A percentile compares a stretch with the other conserved stretches of the same genome.
Evolutionary conservation across 2,113 vertebrate species (phyloP).

Genomic region (Brachypodius melanocephalos): DNA sequence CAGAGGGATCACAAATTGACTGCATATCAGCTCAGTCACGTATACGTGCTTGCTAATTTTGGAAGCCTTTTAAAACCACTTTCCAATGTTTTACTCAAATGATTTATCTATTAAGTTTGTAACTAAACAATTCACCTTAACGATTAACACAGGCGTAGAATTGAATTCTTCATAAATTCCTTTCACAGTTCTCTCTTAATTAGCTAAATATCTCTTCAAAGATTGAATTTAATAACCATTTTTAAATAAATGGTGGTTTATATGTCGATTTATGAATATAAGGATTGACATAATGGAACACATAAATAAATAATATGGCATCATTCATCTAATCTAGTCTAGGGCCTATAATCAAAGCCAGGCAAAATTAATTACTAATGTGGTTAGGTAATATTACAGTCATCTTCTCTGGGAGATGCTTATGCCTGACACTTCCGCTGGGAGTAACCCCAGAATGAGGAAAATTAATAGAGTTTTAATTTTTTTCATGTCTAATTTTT

Average conservation of each 20-base stretch:
- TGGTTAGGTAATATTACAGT: background rate
- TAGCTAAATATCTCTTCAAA: constrained; percentile 3
- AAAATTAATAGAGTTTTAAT: background rate
- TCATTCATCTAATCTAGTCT: background rate
- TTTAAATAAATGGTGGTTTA: background rate
- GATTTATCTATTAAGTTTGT: constrained; percentile 27
- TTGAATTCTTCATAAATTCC: background rate
- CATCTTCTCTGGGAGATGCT: background rate
- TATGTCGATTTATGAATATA: background rate
- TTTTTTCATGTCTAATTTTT: background rate
- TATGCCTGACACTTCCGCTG: background rate
- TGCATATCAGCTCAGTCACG: background rate
- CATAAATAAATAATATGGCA: background rate
- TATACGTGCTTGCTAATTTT: background rate
- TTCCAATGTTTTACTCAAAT: background rate
- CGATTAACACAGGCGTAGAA: background rate
- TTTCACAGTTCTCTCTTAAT: constrained; percentile 12
- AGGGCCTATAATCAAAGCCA: background rate
- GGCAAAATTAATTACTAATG: background rate
- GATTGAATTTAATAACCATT: constrained; percentile 10
- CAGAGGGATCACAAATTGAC: background rate
- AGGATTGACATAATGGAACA: background rate
- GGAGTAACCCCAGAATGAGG: background rate
- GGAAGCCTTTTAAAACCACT: background rate
- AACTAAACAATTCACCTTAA: constrained; percentile 36